These are phyloP conservation scores for Meandrina meandrites DNA, from an alignment of 92 coral and sea anemone genomes.

Conservation along the genomic window DNA sequence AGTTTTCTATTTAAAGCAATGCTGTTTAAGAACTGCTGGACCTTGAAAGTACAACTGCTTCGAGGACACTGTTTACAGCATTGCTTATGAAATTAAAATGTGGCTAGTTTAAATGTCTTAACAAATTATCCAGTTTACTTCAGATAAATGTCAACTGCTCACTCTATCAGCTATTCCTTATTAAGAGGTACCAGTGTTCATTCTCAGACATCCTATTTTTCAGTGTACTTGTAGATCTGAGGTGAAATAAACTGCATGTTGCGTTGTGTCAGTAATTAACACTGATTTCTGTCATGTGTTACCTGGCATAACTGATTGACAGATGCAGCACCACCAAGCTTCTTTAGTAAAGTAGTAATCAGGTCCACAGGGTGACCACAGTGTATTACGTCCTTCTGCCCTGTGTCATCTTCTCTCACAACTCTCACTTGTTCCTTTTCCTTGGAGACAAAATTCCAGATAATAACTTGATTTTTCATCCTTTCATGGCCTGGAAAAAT, in stretches of 20 bases:
- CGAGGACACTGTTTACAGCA: too few species aligned
- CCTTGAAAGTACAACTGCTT: not conserved
- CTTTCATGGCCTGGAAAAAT: not conserved
- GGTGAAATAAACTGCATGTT: too few species aligned
- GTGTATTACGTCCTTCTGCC: slow-evolving; percentile 37
- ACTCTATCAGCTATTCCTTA: too few species aligned
- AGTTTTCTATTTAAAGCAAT: not conserved
- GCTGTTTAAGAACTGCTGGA: too few species aligned
- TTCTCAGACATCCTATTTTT: too few species aligned
- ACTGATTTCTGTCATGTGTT: too few species aligned
- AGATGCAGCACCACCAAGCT: slow-evolving; percentile 78
- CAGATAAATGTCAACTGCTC: too few species aligned
- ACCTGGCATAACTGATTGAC: slow-evolving; percentile 84
- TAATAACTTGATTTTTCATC: not conserved
- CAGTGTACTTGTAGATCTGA: too few species aligned
- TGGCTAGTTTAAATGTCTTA: too few species aligned
- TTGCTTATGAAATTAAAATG: too few species aligned
- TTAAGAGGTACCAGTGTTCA: not conserved
- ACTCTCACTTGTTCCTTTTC: slow-evolving; percentile 51
- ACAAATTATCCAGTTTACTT: too few species aligned
- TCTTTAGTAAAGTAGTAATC: slow-evolving; percentile 53
- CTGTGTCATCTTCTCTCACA: slow-evolving; percentile 13
- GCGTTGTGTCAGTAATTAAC: too few species aligned
- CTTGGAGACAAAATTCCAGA: slow-evolving; percentile 11
- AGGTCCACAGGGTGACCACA: slow-evolving; percentile 69